These are phyloP conservation scores for Umimayanthus kanabou DNA, from an alignment of 92 coral and sea anemone genomes.

Conservation along the genomic window DNA sequence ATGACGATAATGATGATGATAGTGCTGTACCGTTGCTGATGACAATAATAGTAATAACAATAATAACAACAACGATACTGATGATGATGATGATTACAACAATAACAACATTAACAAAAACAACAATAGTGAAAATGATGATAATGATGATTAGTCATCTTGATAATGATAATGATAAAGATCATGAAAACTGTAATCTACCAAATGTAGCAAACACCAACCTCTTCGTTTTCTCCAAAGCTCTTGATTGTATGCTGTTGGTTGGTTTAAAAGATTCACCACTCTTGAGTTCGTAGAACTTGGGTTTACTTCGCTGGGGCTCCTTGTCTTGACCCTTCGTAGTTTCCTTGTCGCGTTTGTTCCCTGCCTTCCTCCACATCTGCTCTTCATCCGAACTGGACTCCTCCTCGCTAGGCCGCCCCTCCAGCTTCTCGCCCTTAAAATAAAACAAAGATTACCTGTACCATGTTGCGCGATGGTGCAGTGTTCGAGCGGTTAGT, in stretches of 20 bases:
- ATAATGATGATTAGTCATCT: too few species aligned
- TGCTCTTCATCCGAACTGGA: conserved; percentile 96
- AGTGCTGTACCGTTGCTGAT: too few species aligned
- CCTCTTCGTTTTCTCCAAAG: conserved; percentile 38
- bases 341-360: conserved; percentile 53
- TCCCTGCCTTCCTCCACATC: conserved; percentile 68
- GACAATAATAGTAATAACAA: too few species aligned
- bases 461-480: neutral
- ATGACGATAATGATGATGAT: too few species aligned
- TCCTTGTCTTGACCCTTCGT: conserved; percentile 38
- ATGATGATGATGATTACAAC: too few species aligned
- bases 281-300: conserved; percentile 88
- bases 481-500: neutral
- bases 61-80: too few species aligned
- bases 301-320: conserved; percentile 55
- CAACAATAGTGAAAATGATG: too few species aligned
- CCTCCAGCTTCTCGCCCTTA: conserved; percentile 74
- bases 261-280: conserved; percentile 63
- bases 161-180: too few species aligned
- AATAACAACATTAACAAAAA: too few species aligned
- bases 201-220: conserved; percentile 45
- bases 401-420: conserved; percentile 74
- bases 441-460: neutral
- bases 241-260: conserved; percentile 31
- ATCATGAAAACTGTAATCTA: neutral